A percentile compares a stretch with the other conserved stretches of the same genome.
Evolutionary conservation across 2,888 invertebrate species (phyloP).

Genomic region (Pardosa pseudoannulata): DNA sequence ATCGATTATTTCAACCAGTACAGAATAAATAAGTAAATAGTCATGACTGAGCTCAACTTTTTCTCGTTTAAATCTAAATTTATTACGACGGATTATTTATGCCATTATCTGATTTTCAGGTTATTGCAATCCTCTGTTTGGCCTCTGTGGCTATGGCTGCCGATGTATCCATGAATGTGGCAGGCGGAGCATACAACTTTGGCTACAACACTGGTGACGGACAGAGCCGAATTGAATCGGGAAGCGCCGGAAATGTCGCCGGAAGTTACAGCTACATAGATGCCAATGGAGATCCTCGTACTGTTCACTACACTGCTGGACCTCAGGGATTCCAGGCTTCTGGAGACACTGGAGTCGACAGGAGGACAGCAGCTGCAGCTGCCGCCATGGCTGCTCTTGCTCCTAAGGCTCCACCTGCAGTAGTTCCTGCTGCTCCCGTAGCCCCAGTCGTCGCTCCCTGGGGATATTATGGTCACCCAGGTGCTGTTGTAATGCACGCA

Average conservation of each 20-base stretch:
- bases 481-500: not conserved
- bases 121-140: constrained; percentile 9
- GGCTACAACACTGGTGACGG: constrained; percentile 56
- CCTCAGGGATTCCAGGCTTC: constrained; percentile 64
- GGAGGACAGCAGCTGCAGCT: constrained; percentile 71
- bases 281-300: constrained; percentile 59
- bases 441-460: constrained; percentile 23
- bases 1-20: no score
- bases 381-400: constrained; percentile 67
- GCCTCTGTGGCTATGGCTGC: constrained; percentile 54
- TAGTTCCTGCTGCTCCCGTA: constrained; percentile 1
- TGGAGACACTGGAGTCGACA: constrained; percentile 73
- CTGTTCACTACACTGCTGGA: constrained; percentile 63
- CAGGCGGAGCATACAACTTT: constrained; percentile 55
- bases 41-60: no score
- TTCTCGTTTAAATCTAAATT: no score
- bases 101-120: not conserved
- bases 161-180: constrained; percentile 41
- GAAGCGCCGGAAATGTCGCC: constrained; percentile 20
- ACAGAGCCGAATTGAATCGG: constrained; percentile 41
- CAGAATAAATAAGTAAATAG: no score
- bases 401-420: constrained; percentile 44
- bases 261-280: constrained; percentile 71
- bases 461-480: not conserved
- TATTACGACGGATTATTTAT: no score